Evolutionary conservation across 2,797 vertebrate genomes (phyloP), one percentile per base, ranked within the genome.

Genomic region (Erpetoichthys calabaricus): DNA sequence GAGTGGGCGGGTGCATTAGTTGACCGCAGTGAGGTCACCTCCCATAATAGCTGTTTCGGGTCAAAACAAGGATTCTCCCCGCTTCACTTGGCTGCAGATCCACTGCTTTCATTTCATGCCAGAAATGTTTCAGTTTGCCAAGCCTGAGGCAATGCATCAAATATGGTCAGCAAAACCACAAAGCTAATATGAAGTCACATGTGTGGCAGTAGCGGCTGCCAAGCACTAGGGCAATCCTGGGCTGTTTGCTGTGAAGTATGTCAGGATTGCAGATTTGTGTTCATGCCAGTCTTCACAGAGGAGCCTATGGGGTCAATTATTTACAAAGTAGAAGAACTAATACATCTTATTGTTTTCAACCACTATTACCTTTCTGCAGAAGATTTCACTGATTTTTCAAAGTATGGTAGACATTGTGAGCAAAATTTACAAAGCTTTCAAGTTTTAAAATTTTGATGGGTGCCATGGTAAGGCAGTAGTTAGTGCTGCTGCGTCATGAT

Each of bases 71-170:
- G 59, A 57, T 57, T 58, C 59, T 65, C 67, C 61, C 70, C 63
- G 63, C 71, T 73, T 59, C 62, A 9, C 66, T 67, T 67, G 68
- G 60, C 57, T 56, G 57, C 54, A 65, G 68, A 68, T 60, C 53
- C 47, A 3, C 42, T 42, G 45, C 64, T 75, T 70, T 70, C 63
- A 58, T 68, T 60, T 63, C 45, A 6, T 10, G 61, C 67, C 60
- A 57, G 62, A 63, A 59, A 61, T 59, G 58, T 64, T 42, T 66
- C 65, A 56, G 62, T 66, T 50, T 58, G 44, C 45, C 7, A 51
- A 51, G 58, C 55, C 55, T 4, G 50, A 44, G 41, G 42, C 42
- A 41, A 56, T 56, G 45, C 51, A 49, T 53, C n/a, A 54, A 58
- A 56, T 10, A 6, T 56, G 58, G 62, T 57, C 58, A 52, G 44